Evolutionary conservation across 1,140 invertebrate species (phyloP).

Genomic region (Drosophila bocqueti): DNA sequence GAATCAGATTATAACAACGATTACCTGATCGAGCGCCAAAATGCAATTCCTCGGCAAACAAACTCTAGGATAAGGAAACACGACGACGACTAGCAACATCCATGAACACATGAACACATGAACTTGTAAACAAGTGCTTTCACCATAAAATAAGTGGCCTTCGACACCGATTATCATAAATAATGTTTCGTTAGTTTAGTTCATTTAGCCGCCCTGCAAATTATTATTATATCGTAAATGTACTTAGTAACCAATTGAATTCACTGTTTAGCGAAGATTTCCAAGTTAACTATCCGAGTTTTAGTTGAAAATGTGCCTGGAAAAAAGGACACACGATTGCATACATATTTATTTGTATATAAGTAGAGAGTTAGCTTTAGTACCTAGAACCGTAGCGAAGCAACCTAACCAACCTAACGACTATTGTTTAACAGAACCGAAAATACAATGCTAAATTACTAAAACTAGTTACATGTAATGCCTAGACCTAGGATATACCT

Average conservation of each 20-base stretch:
- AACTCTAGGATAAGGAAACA: conserved; percentile 28
- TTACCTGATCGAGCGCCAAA: conserved; percentile 76
- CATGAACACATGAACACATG: conserved; percentile 13
- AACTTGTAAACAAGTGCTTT: conserved; percentile 59
- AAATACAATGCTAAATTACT: conserved; percentile 48
- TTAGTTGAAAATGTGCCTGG: conserved; percentile 48
- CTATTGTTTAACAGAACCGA: conserved; percentile 60
- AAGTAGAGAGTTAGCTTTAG: conserved; percentile 40
- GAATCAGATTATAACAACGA: conserved; percentile 86
- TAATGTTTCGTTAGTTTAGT: conserved; percentile 37
- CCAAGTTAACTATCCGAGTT: conserved; percentile 19
- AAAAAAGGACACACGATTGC: conserved; percentile 28
- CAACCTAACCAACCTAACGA: conserved; percentile 52
- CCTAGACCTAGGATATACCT: conserved; percentile 47
- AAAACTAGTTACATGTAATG: conserved; percentile 29
- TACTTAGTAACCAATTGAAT: conserved; percentile 55
- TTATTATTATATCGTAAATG: conserved; percentile 31
- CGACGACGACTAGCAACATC: conserved; percentile 32
- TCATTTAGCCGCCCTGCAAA: conserved; percentile 23
- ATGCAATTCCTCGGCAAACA: conserved; percentile 38
- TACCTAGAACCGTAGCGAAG: conserved; percentile 42
- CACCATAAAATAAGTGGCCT: conserved; percentile 70
- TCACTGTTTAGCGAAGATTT: conserved; percentile 46
- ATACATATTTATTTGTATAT: conserved; percentile 73
- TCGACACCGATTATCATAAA: conserved; percentile 73